A percentile compares a stretch with the other conserved stretches of the same genome.
Evolutionary conservation across 2,888 invertebrate species (phyloP).

Genomic region (Alviniconcha strummeri): DNA sequence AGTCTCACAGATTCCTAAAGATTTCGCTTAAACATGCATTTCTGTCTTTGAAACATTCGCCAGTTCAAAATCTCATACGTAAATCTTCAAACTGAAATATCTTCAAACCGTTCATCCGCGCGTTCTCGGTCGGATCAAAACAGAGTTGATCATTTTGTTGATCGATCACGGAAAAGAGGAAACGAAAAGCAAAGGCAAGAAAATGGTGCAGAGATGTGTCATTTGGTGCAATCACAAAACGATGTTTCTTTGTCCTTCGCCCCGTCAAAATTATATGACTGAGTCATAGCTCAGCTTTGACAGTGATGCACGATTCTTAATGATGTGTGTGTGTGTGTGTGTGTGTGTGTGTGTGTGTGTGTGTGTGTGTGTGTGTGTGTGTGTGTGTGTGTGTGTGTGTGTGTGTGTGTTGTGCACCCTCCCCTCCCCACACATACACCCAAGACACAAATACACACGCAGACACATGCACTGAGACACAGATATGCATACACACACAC

Average conservation of each 20-base stretch:
- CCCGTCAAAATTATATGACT: no score
- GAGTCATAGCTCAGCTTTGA: no score
- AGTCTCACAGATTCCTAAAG: no score
- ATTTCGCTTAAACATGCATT: no score
- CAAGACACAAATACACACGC: background rate
- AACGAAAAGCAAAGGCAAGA: slow-evolving; percentile 1
- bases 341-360: background rate
- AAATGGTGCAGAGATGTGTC: background rate
- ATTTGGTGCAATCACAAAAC: background rate
- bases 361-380: background rate
- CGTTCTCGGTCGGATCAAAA: no score
- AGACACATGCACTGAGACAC: slow-evolving; percentile 4
- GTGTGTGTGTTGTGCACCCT: no score
- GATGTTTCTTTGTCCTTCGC: background rate
- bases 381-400: background rate
- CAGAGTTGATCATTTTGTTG: no score
- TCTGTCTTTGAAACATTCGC: background rate
- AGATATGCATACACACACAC: slow-evolving; percentile 13
- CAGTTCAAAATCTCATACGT: background rate
- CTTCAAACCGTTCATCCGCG: no score
- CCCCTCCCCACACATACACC: no score
- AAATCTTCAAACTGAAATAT: background rate
- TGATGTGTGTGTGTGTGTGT: background rate
- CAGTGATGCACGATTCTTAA: no score
- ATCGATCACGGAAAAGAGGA: background rate